Evolutionary conservation across 2,797 vertebrate species (phyloP).

Genomic region (Brachyrhaphis roseni): DNA sequence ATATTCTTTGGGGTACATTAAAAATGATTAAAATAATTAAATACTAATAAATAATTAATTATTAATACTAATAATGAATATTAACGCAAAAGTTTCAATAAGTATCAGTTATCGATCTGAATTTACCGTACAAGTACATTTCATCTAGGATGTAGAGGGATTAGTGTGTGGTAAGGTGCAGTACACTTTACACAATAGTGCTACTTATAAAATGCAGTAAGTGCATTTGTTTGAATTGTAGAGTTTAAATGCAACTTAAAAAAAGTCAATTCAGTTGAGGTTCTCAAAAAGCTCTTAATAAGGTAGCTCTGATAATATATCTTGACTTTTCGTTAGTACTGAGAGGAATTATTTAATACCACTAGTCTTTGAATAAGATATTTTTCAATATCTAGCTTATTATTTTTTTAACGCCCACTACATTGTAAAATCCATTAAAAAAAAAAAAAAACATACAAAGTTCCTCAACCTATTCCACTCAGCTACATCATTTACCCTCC

Average conservation of each 20-base stretch:
- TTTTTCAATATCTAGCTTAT: slow-evolving; percentile 19
- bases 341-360: slow-evolving; percentile 56
- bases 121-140: background rate
- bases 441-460: slow-evolving; percentile 24
- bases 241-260: slow-evolving; percentile 37
- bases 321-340: slow-evolving; percentile 28
- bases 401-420: slow-evolving; percentile 24
- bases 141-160: background rate
- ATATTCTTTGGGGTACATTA: background rate
- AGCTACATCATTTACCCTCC: slow-evolving; percentile 39
- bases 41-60: background rate
- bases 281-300: slow-evolving; percentile 30
- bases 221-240: background rate
- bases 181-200: slow-evolving; percentile 27
- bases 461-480: slow-evolving; percentile 18
- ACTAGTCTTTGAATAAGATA: slow-evolving; percentile 42
- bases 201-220: background rate
- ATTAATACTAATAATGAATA: background rate
- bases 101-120: background rate
- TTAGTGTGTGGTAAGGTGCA: background rate
- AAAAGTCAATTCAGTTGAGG: slow-evolving; percentile 28
- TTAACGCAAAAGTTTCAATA: background rate
- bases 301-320: slow-evolving; percentile 38
- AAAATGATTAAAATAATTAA: background rate
- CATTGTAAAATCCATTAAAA: slow-evolving; percentile 45